Evolutionary conservation across 2,888 invertebrate genomes (phyloP).

Genomic region (Norana najaformis): DNA sequence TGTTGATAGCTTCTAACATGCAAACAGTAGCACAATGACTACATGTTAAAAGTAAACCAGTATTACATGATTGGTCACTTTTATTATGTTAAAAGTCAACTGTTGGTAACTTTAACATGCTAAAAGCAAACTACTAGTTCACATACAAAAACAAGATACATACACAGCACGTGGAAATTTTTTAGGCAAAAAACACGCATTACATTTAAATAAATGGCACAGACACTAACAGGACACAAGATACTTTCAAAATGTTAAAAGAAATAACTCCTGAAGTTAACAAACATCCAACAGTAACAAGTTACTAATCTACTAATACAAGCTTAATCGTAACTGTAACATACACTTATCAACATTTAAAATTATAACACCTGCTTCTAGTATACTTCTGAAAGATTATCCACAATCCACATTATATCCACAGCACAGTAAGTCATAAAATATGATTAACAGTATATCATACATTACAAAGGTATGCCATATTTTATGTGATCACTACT

Average conservation of each 20-base stretch:
- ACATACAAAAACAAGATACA: background rate
- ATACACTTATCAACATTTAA: background rate
- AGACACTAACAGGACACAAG: constrained; percentile 16
- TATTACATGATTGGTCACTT: no score
- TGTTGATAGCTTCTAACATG: no score
- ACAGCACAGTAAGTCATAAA: constrained; percentile 2
- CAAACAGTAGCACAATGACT: background rate
- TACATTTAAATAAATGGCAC: constrained; percentile 5
- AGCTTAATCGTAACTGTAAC: background rate
- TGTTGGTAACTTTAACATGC: background rate
- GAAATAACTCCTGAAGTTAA: constrained; percentile 23
- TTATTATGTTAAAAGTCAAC: background rate
- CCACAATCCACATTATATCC: background rate
- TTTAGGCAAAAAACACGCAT: background rate
- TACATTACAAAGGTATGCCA: background rate
- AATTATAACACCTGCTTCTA: constrained; percentile 5
- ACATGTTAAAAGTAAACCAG: constrained; percentile 3
- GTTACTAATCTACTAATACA: background rate
- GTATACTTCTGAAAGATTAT: background rate
- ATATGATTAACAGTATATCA: background rate
- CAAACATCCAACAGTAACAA: constrained; percentile 18
- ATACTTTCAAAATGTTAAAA: constrained; percentile 21
- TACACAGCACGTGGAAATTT: background rate
- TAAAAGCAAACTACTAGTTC: no score
- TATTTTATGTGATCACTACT: background rate